Conservation (phyloP, 2,797 vertebrate genomes). For the Schizothorax lantsangensis region DNA sequence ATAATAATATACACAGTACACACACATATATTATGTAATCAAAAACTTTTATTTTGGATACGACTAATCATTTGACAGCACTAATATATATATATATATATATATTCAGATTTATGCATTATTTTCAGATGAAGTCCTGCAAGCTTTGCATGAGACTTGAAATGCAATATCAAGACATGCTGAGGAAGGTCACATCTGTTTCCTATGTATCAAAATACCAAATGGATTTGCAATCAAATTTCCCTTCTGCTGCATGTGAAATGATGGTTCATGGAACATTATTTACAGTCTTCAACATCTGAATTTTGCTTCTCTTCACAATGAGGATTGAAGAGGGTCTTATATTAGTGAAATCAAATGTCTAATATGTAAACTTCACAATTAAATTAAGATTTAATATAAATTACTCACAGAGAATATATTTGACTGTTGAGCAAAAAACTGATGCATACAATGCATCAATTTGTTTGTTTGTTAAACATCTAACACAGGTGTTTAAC, state of each 20-base stretch:
- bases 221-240: conserved; percentile 48
- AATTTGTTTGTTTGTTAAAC: not conserved
- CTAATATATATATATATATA: too few relatives aligned
- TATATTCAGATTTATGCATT: not conserved
- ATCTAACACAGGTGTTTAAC: conserved; percentile 8
- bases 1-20: too few relatives aligned
- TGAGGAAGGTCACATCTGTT: conserved; percentile 50
- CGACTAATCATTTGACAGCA: too few relatives aligned
- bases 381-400: not conserved
- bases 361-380: not conserved
- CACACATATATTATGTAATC: too few relatives aligned
- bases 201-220: conserved; percentile 47
- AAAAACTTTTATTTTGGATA: too few relatives aligned
- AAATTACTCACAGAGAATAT: not conserved
- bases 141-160: not conserved
- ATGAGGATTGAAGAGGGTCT: not conserved
- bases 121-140: not conserved
- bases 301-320: conserved; percentile 41
- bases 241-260: conserved; percentile 24
- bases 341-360: not conserved
- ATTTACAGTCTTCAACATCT: conserved; percentile 55
- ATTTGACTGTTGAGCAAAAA: not conserved
- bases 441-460: not conserved
- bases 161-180: conserved; percentile 23
- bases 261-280: conserved; percentile 34